Base-by-base conservation (phyloP, 2,888 invertebrate genomes). In the Drosophila vallismaia region DNA sequence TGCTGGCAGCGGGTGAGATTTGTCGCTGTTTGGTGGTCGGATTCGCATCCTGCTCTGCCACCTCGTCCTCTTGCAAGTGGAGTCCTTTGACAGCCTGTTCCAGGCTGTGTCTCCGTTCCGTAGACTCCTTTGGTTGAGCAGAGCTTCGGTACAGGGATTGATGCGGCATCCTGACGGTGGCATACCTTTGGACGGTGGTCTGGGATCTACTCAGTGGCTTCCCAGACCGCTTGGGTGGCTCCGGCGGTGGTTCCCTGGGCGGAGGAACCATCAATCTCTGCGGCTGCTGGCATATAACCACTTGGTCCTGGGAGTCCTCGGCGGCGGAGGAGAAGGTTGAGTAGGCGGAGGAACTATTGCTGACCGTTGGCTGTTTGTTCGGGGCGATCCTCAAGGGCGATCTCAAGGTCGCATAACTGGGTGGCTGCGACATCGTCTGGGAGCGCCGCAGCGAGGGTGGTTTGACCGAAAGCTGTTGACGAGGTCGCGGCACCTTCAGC, bases 391-490 rank as follows among this genome's bases (percentile, higher is more conserved):
- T 62, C 8, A 26, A 42, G 2, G 50, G 52, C 3, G 57, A 48
- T 8, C 81, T 62, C 51, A 86, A 29, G 5, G 86, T 85, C 8
- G 48, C 79, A 29, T 82, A 85, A 10, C 73, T 82, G 68, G 84
- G 86, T 3, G 69, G 54, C 14, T 60, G 49, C 19, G 8, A 24
- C 81, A 92, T 90, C 1, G 92, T 92, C 53, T 92, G 91, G 0
- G 91, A 91, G 59, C 92, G 86, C 40, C 89, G 88, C 51, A 91
- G 57, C 46, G 88, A 80, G 9, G 87, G 86, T 7, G 90, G 83
- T 67, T 89, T 86, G 28, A 86, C 76, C 1, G 91, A 90, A 12
- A 90, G 54, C 49, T 90, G 89, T 62, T 91, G 91, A 0, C 91
- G 80, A 2, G 91, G 90, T 14, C 91, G 87, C 40, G 88, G 85